Evolutionary conservation across 2,797 vertebrate species (phyloP), one percentile per base, ranked within the genome.

Genomic region (Anisognathus igniventris): DNA sequence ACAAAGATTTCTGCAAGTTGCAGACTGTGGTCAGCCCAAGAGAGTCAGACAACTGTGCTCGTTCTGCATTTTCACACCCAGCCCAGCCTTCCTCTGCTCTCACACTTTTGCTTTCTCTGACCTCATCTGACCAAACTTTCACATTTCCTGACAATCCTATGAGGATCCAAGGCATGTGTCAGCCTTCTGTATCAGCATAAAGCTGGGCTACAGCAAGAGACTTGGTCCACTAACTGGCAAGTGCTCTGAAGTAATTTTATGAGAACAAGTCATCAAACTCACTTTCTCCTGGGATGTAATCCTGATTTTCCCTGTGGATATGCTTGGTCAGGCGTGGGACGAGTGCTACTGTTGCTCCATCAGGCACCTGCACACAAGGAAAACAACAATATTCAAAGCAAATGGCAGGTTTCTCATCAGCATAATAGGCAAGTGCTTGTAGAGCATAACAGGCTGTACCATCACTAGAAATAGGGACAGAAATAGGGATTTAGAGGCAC

Each of bases 231-330:
- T 67, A 79, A 62, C 40, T 76, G 30, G 30, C 6, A 78, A 77
- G 25, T 64, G 31, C n/a, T 88, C 21, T 37, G 18, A 79, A 82
- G 57, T 60, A 2, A 28, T 37, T 79, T 73, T 12, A 51, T 20
- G 39, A 91, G 42, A 86, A 61, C 9, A 45, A 47, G 56, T 40
- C 31, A 67, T 71, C 31, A 64, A 65, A 98, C 99, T 99, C 96
- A 99, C 99, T 99, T 95, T 99, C 99, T 98, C 99, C 99, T 35
- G 99, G 98, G 67, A 99, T 97, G 44, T 99, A 99, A 96, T 99
- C 99, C 37, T 99, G 99, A 98, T 98, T 99, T 97, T 99, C 99
- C 79, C 99, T 98, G 84, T 99, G 99, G 94, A 99, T 98, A 65
- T 99, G 99, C 95, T 99, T 99, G 94, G 98, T 99, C 96, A 99